These are phyloP conservation scores for Hoplias malabaricus DNA, from an alignment of 2,113 vertebrate species.

Conservation along the genomic window DNA sequence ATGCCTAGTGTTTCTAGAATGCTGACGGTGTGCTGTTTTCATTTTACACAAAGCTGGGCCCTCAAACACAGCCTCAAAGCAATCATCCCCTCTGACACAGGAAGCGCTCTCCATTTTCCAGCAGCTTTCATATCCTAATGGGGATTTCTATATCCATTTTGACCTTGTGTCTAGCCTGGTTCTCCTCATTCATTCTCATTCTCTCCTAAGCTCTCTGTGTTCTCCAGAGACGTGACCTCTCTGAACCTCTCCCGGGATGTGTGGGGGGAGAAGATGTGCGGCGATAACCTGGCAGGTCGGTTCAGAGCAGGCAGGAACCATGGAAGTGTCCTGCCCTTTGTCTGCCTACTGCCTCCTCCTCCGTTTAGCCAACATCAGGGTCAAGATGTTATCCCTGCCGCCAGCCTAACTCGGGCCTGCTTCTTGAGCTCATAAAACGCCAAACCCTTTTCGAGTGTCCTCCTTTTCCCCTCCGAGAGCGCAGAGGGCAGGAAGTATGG, in stretches of 20 bases:
- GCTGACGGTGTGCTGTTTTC: constrained; percentile 1
- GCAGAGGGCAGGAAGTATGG: constrained; percentile 1
- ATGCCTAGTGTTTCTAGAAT: constrained; percentile 16
- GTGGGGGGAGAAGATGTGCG: neutral
- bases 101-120: constrained; percentile 19
- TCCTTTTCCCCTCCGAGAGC: neutral
- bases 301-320: constrained; percentile 18
- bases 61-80: constrained; percentile 20
- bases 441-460: neutral
- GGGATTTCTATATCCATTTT: constrained; percentile 41
- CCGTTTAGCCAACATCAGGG: constrained; percentile 35
- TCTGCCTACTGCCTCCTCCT: constrained; percentile 2
- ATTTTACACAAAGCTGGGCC: constrained; percentile 18
- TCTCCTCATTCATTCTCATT: constrained; percentile 40
- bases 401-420: neutral
- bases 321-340: constrained; percentile 34
- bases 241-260: constrained; percentile 26
- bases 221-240: constrained; percentile 34
- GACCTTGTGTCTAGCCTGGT: constrained; percentile 36
- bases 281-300: constrained; percentile 37
- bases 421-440: constrained; percentile 1
- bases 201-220: constrained; percentile 19
- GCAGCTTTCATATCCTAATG: constrained; percentile 49
- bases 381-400: constrained; percentile 24
- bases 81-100: neutral